Evolutionary conservation across 1,140 invertebrate genomes (phyloP).

Genomic region (Lanistes nyassanus): DNA sequence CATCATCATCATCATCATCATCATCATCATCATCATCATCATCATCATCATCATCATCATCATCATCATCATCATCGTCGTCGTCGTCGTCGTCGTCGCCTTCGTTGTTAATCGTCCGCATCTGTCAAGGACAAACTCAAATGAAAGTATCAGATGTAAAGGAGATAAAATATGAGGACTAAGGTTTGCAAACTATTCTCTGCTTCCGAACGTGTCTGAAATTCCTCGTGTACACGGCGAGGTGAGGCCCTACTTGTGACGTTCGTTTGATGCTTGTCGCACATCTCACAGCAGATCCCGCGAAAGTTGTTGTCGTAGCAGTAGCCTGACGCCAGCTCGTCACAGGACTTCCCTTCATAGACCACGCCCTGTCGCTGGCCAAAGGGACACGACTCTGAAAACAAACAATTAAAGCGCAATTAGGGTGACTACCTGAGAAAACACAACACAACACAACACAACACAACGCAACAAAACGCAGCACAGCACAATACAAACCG

Average conservation of each 20-base stretch:
- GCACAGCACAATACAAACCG: too few species aligned
- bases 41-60: too few species aligned
- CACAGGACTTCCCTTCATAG: background rate
- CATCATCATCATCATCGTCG: background rate
- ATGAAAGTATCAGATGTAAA: too few species aligned
- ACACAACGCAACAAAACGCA: too few species aligned
- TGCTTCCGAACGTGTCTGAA: background rate
- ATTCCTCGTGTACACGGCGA: background rate
- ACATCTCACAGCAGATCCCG: conserved; percentile 18
- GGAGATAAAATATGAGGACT: too few species aligned
- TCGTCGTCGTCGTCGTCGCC: background rate
- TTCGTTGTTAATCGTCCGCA: background rate
- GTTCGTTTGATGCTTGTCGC: background rate
- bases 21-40: background rate
- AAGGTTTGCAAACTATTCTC: background rate
- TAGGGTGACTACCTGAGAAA: background rate
- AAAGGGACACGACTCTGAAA: conserved; percentile 15
- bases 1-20: background rate
- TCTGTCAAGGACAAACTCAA: background rate
- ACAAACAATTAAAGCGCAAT: background rate
- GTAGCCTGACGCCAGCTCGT: conserved; percentile 3
- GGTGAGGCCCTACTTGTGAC: background rate
- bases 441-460: too few species aligned
- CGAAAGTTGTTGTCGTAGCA: conserved; percentile 16
- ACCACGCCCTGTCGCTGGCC: conserved; percentile 14